Conservation (phyloP, 2,797 vertebrate genomes). For the Pagetopsis macropterus region DNA sequence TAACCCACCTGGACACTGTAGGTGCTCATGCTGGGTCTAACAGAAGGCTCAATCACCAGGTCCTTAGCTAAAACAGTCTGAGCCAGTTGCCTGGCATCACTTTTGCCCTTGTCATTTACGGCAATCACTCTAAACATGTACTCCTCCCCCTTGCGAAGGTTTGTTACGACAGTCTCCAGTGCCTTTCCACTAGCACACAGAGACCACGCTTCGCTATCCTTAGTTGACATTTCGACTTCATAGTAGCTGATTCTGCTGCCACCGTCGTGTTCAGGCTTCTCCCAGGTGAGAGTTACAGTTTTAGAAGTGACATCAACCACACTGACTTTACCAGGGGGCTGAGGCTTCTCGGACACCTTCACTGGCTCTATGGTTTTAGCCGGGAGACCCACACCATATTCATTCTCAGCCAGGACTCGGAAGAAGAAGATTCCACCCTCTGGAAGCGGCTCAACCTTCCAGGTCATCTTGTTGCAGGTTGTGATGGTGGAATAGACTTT, state of each 20-base stretch:
- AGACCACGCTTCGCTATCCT: slow-evolving; percentile 93
- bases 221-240: slow-evolving; percentile 94
- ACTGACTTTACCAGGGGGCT: slow-evolving; percentile 96
- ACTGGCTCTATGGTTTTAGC: slow-evolving; percentile 91
- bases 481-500: slow-evolving; percentile 94
- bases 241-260: slow-evolving; percentile 96
- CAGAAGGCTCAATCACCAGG: slow-evolving; percentile 92
- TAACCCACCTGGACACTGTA: slow-evolving; percentile 95
- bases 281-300: slow-evolving; percentile 92
- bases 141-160: slow-evolving; percentile 92
- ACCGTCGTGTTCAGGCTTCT: slow-evolving; percentile 95
- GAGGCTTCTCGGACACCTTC: slow-evolving; percentile 97
- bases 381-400: slow-evolving; percentile 94
- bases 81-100: slow-evolving; percentile 93
- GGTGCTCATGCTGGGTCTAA: slow-evolving; percentile 89
- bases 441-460: slow-evolving; percentile 94
- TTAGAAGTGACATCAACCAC: slow-evolving; percentile 93
- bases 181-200: slow-evolving; percentile 91
- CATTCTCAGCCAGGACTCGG: slow-evolving; percentile 96
- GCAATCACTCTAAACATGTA: slow-evolving; percentile 96
- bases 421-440: slow-evolving; percentile 96
- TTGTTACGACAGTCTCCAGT: slow-evolving; percentile 90
- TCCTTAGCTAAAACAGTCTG: slow-evolving; percentile 94
- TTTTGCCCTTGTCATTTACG: slow-evolving; percentile 97
- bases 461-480: slow-evolving; percentile 94